Evolutionary conservation across 2,113 vertebrate genomes (phyloP).

Genomic region (Brienomyrus longianalis): DNA sequence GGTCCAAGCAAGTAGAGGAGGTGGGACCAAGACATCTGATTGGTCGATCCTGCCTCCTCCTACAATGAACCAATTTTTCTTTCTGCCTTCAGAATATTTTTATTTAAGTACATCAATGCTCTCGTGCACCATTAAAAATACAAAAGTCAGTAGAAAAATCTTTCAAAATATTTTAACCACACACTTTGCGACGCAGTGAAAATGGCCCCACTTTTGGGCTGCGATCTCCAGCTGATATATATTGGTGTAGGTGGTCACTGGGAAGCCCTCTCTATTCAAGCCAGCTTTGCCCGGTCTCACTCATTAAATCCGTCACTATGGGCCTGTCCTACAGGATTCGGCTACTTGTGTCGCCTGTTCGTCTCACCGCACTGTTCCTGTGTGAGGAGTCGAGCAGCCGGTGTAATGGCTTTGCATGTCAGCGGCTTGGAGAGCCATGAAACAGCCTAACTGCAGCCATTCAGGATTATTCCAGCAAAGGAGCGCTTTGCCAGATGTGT

Average conservation of each 20-base stretch:
- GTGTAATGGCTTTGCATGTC: slow-evolving; percentile 19
- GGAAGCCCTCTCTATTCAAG: neutral
- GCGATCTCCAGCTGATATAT: neutral
- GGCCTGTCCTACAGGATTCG: slow-evolving; percentile 12
- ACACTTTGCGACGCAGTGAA: neutral
- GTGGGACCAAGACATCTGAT: neutral
- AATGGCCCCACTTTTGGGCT: neutral
- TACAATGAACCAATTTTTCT: neutral
- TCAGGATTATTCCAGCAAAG: slow-evolving; percentile 13
- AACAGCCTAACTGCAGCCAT: slow-evolving; percentile 16
- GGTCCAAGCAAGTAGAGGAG: neutral
- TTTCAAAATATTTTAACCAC: neutral
- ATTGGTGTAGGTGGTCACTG: neutral
- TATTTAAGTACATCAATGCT: neutral
- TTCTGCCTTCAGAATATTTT: neutral
- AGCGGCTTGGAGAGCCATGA: slow-evolving; percentile 31
- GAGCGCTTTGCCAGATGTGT: slow-evolving; percentile 25
- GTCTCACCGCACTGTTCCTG: slow-evolving; percentile 1
- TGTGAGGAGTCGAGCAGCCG: neutral
- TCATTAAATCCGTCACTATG: slow-evolving; percentile 25
- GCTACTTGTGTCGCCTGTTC: slow-evolving; percentile 9
- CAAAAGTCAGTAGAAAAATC: neutral
- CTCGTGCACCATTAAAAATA: neutral
- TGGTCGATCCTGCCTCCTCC: neutral
- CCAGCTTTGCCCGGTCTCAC: neutral